Evolutionary conservation across 2,888 invertebrate genomes (phyloP).

Genomic region (Ceraclea dissimilis): DNA sequence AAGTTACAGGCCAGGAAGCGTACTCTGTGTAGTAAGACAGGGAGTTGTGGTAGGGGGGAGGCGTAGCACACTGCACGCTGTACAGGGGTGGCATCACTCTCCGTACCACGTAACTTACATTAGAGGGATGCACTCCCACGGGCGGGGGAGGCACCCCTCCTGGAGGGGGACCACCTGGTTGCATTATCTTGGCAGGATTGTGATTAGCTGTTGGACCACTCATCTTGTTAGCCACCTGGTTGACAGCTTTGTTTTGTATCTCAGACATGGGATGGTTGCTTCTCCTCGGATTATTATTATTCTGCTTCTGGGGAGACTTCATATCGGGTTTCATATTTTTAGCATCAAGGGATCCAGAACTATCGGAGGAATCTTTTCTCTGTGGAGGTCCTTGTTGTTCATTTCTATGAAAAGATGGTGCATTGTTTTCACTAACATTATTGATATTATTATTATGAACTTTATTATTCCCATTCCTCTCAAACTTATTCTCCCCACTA

Average conservation of each 20-base stretch:
- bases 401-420: neutral
- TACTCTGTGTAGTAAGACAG: constrained; percentile 40
- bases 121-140: constrained; percentile 33
- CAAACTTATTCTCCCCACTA: neutral
- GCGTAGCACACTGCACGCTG: constrained; percentile 28
- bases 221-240: neutral
- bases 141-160: constrained; percentile 26
- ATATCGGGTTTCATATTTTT: neutral
- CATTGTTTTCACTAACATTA: constrained; percentile 9
- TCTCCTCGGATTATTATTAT: neutral
- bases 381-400: neutral
- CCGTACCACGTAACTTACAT: constrained; percentile 45
- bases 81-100: constrained; percentile 36
- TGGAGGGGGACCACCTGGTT: constrained; percentile 4
- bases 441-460: neutral
- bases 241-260: neutral
- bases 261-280: neutral
- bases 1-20: constrained; percentile 43
- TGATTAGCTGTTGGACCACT: constrained; percentile 6
- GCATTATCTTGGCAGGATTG: constrained; percentile 5
- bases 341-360: constrained; percentile 9
- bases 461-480: neutral
- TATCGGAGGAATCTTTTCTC: constrained; percentile 20
- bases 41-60: constrained; percentile 28
- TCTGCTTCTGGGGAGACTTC: neutral